Percentiles rank a stretch among this genome's conserved stretches.
Evolutionary conservation across 2,113 vertebrate species (phyloP).

Genomic region (Salvelinus fontinalis): DNA sequence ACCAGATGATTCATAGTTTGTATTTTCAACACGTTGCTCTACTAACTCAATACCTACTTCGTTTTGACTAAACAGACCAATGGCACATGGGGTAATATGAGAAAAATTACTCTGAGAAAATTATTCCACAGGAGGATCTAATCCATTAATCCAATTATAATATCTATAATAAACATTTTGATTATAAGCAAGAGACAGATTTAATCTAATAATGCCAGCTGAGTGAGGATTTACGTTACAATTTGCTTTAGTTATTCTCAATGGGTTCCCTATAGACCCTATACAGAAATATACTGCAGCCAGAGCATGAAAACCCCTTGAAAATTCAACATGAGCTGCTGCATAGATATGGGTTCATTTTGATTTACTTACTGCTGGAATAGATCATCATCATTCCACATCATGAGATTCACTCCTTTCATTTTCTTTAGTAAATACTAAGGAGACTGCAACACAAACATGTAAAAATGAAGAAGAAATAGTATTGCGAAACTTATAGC

Average conservation of each 20-base stretch:
- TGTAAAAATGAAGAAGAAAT: no score
- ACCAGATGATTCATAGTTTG: neutral
- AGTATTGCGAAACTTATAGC: no score
- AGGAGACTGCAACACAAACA: no score
- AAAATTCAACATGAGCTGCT: neutral
- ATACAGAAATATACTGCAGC: neutral
- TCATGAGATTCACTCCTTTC: no score
- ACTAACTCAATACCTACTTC: neutral
- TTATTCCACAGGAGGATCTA: neutral
- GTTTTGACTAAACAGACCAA: neutral
- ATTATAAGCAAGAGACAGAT: constrained; percentile 5
- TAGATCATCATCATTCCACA: no score
- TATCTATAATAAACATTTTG: constrained; percentile 11
- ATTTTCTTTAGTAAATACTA: no score
- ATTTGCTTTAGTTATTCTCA: constrained; percentile 1
- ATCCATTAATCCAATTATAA: constrained; percentile 13
- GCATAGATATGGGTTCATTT: neutral
- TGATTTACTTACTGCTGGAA: no score
- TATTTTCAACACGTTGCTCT: neutral
- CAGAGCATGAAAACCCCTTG: neutral
- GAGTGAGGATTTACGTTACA: neutral
- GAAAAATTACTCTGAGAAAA: neutral
- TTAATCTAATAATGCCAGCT: constrained; percentile 1
- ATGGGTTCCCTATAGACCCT: neutral
- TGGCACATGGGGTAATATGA: neutral